Evolutionary conservation across 1,140 invertebrate species (phyloP).

Genomic region (Holcopasites calliopsidis): DNA sequence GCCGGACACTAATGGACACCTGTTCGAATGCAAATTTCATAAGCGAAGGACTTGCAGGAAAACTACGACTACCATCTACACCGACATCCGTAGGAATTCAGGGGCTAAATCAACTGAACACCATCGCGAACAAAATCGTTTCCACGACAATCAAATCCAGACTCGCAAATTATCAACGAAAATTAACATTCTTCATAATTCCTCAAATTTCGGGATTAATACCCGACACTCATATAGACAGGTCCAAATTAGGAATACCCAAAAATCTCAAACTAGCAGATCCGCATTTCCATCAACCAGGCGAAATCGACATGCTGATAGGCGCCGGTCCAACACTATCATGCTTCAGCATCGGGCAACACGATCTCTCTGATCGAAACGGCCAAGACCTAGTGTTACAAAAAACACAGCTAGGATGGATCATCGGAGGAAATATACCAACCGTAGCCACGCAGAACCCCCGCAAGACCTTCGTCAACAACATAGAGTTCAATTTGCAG

Average conservation of each 20-base stretch:
- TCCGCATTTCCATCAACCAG: background rate
- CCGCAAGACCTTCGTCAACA: background rate
- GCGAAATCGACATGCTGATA: background rate
- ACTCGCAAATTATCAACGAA: too few relatives aligned
- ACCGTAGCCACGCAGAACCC: too few relatives aligned
- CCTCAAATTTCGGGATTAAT: background rate
- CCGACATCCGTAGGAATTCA: background rate
- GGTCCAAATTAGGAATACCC: background rate
- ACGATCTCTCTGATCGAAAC: background rate
- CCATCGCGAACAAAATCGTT: background rate
- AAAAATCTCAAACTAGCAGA: background rate
- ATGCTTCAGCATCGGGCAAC: background rate
- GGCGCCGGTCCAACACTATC: background rate
- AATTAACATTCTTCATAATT: background rate
- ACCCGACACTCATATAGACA: background rate
- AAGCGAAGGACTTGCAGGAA: background rate
- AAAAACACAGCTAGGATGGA: background rate
- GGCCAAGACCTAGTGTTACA: background rate
- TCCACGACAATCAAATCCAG: background rate
- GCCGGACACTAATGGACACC: background rate
- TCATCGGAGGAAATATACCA: background rate
- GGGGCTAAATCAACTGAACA: background rate
- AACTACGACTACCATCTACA: background rate
- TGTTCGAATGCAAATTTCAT: background rate
- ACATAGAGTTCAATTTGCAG: background rate